Evolutionary conservation across 1,140 invertebrate genomes (phyloP).

Genomic region (Aphelenchoides avenae): DNA sequence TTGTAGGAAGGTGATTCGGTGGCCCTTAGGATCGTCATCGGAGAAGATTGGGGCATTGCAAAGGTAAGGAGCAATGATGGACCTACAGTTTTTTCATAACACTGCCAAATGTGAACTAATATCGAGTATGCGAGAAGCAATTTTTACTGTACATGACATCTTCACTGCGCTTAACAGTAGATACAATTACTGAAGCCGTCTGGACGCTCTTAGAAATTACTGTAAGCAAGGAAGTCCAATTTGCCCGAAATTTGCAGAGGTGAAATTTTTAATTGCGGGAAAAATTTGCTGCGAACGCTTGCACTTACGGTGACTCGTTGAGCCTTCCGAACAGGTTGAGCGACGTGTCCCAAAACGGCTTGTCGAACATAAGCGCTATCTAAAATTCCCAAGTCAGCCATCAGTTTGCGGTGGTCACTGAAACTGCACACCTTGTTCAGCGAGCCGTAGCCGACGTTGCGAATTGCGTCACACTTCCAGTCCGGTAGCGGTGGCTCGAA

Average conservation of each 20-base stretch:
- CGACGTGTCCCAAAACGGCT: conserved; percentile 29
- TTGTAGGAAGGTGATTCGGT: too few species aligned
- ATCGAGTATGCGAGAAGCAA: neutral
- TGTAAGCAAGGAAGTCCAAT: too few species aligned
- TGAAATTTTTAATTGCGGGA: neutral
- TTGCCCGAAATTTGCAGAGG: too few species aligned
- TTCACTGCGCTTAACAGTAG: too few species aligned
- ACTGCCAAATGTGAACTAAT: neutral
- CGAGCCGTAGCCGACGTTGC: conserved; percentile 28
- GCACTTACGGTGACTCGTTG: conserved; percentile 30
- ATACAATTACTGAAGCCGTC: too few species aligned
- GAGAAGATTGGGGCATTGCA: too few species aligned
- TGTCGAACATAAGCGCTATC: conserved; percentile 32
- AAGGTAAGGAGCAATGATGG: too few species aligned
- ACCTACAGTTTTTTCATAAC: too few species aligned
- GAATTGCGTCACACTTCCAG: conserved; percentile 36
- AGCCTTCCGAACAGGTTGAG: conserved; percentile 20
- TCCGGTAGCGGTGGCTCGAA: conserved; percentile 30
- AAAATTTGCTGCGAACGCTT: neutral
- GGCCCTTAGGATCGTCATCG: too few species aligned
- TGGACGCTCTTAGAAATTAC: too few species aligned
- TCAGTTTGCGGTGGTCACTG: neutral
- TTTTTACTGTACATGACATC: too few species aligned
- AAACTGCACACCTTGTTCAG: conserved; percentile 24
- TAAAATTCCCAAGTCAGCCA: conserved; percentile 6